Conservation (phyloP, 2,888 invertebrate species). For the Aproaerema taeniolella region DNA sequence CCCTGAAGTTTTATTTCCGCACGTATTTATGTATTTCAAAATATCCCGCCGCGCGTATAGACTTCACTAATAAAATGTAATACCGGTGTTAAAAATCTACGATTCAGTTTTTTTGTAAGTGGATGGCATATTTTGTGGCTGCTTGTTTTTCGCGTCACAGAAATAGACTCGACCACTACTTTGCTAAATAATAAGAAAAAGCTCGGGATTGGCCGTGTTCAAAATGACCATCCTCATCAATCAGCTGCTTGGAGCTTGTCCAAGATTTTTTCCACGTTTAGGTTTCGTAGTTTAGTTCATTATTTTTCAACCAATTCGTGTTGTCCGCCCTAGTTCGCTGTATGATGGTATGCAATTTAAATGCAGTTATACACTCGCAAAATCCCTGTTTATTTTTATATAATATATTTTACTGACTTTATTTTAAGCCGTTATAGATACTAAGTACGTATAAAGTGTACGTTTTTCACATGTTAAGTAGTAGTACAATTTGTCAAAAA, state of each 20-base stretch:
- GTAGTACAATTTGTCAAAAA: too few species aligned
- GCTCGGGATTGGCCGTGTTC: constrained; percentile 75
- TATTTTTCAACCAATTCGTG: constrained; percentile 61
- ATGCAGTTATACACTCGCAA: too few species aligned
- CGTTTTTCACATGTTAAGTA: too few species aligned
- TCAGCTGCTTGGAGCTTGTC: constrained; percentile 73
- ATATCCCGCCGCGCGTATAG: constrained; percentile 11
- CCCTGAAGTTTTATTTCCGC: constrained; percentile 11
- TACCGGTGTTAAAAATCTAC: constrained; percentile 26
- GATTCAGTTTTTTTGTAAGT: constrained; percentile 38
- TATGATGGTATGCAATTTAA: constrained; percentile 27
- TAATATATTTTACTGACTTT: too few species aligned
- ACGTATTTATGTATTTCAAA: constrained; percentile 11
- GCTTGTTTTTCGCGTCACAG: constrained; percentile 70
- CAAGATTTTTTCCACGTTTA: constrained; percentile 77
- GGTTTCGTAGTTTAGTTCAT: constrained; percentile 70
- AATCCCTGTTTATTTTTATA: too few species aligned
- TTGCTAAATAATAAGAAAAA: constrained; percentile 76
- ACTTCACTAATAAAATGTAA: constrained; percentile 19
- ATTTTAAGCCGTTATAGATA: too few species aligned
- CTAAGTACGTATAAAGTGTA: too few species aligned
- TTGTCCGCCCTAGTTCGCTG: constrained; percentile 23
- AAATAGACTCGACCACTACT: constrained; percentile 73
- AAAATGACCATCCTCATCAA: constrained; percentile 78
- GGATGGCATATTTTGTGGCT: constrained; percentile 56